Conservation (phyloP, 2,888 invertebrate genomes). For the Micropterix aruncella region DNA sequence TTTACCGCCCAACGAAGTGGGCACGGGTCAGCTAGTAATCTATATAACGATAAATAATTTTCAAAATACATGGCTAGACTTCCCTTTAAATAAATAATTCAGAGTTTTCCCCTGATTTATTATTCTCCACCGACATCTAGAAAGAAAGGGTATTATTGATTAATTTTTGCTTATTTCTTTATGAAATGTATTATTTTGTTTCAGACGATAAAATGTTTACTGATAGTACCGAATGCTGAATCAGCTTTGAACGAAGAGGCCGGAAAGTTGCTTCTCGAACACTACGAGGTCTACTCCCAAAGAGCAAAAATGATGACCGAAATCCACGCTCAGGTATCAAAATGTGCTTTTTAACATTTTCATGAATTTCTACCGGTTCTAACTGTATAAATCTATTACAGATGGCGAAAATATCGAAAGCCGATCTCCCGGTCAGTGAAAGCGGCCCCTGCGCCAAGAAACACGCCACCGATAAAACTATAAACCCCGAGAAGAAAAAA, state of each 20-base stretch:
- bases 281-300: slow-evolving; percentile 84
- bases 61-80: too few relatives aligned
- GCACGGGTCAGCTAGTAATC: too few relatives aligned
- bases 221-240: slow-evolving; percentile 95
- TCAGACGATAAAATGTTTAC: slow-evolving; percentile 83
- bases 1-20: too few relatives aligned
- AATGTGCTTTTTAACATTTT: slow-evolving; percentile 3
- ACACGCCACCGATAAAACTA: slow-evolving; percentile 69
- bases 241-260: slow-evolving; percentile 96
- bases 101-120: too few relatives aligned
- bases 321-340: slow-evolving; percentile 64
- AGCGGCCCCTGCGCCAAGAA: slow-evolving; percentile 73
- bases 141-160: too few relatives aligned
- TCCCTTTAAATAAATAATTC: too few relatives aligned
- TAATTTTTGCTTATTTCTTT: too few relatives aligned
- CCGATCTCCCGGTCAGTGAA: slow-evolving; percentile 25
- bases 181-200: too few relatives aligned
- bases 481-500: slow-evolving; percentile 54
- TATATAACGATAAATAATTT: too few relatives aligned
- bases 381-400: slow-evolving; percentile 16
- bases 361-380: background rate
- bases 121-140: too few relatives aligned
- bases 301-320: slow-evolving; percentile 85
- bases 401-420: slow-evolving; percentile 37
- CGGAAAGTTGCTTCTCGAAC: slow-evolving; percentile 81